A percentile compares a stretch with the other conserved stretches of the same genome.
These are phyloP conservation scores for Lithobates pipiens DNA, from an alignment of 2,797 vertebrate genomes.

Conservation along the genomic window DNA sequence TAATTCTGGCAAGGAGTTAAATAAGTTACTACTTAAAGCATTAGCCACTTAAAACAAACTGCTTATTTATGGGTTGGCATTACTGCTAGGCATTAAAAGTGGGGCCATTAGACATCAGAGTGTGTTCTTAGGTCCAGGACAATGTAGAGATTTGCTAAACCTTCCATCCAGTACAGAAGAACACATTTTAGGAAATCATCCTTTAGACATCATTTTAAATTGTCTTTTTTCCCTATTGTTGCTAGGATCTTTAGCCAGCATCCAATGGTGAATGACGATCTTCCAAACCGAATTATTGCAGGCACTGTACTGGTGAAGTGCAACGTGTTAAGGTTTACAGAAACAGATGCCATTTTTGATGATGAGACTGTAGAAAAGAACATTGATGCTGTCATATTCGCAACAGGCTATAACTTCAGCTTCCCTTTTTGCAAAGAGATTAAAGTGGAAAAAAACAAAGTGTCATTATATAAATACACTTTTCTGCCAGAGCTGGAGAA, in stretches of 20 bases:
- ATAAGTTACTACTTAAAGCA: too few relatives aligned
- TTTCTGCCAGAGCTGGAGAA: constrained; percentile 76
- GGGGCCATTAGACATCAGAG: too few relatives aligned
- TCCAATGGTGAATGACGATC: constrained; percentile 78
- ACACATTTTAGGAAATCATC: too few relatives aligned
- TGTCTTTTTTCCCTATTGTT: neutral
- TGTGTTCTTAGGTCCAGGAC: too few relatives aligned
- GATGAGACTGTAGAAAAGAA: constrained; percentile 75
- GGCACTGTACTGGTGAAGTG: constrained; percentile 80
- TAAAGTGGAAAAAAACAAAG: constrained; percentile 74
- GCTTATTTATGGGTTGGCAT: too few relatives aligned
- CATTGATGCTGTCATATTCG: constrained; percentile 79
- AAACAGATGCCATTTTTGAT: constrained; percentile 76
- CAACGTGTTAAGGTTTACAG: constrained; percentile 77
- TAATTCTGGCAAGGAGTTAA: too few relatives aligned
- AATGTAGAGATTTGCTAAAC: too few relatives aligned
- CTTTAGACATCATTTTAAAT: neutral
- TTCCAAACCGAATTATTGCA: constrained; percentile 78
- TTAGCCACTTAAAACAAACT: too few relatives aligned
- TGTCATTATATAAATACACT: constrained; percentile 80
- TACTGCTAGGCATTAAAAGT: too few relatives aligned
- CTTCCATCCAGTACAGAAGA: too few relatives aligned
- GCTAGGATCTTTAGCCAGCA: constrained; percentile 61
- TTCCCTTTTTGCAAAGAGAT: constrained; percentile 84
- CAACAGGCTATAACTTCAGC: constrained; percentile 79